Percentiles rank a stretch among this genome's conserved stretches.
These are phyloP conservation scores for Lagodon rhomboides DNA, from an alignment of 2,797 vertebrate species.

Conservation along the genomic window DNA sequence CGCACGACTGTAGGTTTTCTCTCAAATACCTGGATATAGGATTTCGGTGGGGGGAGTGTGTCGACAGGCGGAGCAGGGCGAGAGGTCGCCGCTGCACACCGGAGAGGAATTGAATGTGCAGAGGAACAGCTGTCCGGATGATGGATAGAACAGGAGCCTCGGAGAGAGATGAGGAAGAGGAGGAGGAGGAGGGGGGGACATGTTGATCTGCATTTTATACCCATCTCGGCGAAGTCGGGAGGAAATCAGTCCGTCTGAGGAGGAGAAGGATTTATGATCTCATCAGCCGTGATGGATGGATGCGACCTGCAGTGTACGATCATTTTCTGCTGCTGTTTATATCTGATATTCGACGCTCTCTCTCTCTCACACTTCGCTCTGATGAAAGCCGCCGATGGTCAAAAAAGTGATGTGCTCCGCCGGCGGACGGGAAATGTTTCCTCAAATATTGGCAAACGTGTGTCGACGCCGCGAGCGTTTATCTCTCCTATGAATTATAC, in stretches of 20 bases:
- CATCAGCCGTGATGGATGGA: slow-evolving; percentile 71
- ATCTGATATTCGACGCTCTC: slow-evolving; percentile 49
- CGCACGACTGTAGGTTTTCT: slow-evolving; percentile 53
- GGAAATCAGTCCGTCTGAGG: slow-evolving; percentile 65
- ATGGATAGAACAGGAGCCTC: slow-evolving; percentile 75
- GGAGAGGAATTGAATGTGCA: slow-evolving; percentile 53
- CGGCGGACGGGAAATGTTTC: slow-evolving; percentile 50
- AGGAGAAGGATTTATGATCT: slow-evolving; percentile 74
- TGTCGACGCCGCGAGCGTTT: slow-evolving; percentile 19
- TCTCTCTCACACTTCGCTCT: slow-evolving; percentile 12
- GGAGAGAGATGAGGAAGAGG: slow-evolving; percentile 38
- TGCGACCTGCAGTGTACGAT: slow-evolving; percentile 51
- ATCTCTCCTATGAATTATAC: slow-evolving; percentile 73
- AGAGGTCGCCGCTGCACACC: slow-evolving; percentile 50
- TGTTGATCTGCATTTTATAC: slow-evolving; percentile 77
- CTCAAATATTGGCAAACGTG: slow-evolving; percentile 56
- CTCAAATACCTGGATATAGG: slow-evolving; percentile 37
- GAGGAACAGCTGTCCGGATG: slow-evolving; percentile 74
- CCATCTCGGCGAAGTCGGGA: slow-evolving; percentile 64
- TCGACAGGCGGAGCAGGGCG: slow-evolving; percentile 20
- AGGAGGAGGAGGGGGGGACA: slow-evolving; percentile 41
- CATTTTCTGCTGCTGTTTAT: slow-evolving; percentile 53
- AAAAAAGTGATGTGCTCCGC: slow-evolving; percentile 45
- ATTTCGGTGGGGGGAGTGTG: slow-evolving; percentile 46
- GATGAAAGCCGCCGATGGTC: slow-evolving; percentile 39